phyloP scores from a whole-genome alignment of 2,113 vertebrate genomes.

The Aldabrachelys gigantea region DNA sequence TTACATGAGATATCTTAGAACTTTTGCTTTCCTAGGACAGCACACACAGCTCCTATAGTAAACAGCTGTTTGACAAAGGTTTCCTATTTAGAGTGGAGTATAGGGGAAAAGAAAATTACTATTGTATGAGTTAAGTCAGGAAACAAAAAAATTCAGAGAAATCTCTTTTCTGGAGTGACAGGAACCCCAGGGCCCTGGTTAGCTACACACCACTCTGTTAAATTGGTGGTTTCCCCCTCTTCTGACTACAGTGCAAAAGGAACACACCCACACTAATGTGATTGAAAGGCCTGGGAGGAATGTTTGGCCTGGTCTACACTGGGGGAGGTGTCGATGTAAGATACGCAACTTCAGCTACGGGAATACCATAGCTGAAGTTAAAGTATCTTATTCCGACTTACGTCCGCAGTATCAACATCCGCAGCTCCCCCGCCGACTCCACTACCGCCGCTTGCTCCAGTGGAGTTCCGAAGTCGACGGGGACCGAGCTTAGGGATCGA shows the following conservation, averaged over 20 bases:
- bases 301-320: no score
- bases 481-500: no score
- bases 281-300: not conserved
- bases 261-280: not conserved
- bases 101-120: not conserved
- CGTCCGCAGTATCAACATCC: no score
- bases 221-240: not conserved
- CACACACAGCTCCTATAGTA: rapidly evolving
- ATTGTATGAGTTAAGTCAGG: not conserved
- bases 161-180: not conserved
- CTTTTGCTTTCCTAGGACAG: not conserved
- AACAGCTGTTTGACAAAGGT: not conserved
- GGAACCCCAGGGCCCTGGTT: not conserved
- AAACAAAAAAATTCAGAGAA: not conserved
- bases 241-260: not conserved
- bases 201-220: not conserved
- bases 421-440: no score
- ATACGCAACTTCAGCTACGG: no score
- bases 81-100: not conserved
- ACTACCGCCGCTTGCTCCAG: no score
- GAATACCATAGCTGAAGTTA: no score
- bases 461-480: no score
- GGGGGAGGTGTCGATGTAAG: no score
- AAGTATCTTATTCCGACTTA: no score
- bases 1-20: not conserved